These are phyloP conservation scores for Zhuqinia jingwanae DNA, from an alignment of 2,888 invertebrate species.

Conservation along the genomic window DNA sequence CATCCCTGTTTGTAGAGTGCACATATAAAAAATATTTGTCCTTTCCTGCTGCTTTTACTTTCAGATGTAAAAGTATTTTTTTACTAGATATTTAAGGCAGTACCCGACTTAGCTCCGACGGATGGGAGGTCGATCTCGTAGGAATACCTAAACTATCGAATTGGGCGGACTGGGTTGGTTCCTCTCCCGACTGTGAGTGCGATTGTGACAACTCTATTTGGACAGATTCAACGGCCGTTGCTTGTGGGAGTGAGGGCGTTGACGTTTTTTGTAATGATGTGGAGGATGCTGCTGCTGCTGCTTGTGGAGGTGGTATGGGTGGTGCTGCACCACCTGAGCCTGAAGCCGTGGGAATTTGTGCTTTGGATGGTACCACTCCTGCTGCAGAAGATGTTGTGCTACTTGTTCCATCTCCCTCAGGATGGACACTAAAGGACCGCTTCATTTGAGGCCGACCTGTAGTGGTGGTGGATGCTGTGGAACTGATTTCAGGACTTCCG, in stretches of 20 bases:
- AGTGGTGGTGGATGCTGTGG: conserved; percentile 7
- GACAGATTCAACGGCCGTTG: conserved; percentile 54
- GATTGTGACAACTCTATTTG: conserved; percentile 18
- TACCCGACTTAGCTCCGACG: conserved; percentile 78
- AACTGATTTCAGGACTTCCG: conserved; percentile 38
- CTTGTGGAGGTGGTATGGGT: conserved; percentile 19
- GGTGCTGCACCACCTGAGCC: conserved; percentile 19
- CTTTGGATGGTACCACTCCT: neutral
- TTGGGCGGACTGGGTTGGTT: conserved; percentile 70
- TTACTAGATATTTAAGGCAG: neutral
- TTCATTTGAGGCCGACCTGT: conserved; percentile 65
- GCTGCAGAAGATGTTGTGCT: conserved; percentile 36
- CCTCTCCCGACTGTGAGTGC: conserved; percentile 25
- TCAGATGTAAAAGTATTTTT: neutral
- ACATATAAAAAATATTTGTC: neutral
- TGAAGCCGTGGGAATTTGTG: conserved; percentile 38
- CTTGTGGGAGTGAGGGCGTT: conserved; percentile 23
- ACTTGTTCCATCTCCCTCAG: conserved; percentile 61
- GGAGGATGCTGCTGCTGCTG: conserved; percentile 19
- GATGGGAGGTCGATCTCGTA: conserved; percentile 77
- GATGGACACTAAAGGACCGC: conserved; percentile 72
- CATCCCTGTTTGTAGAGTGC: conserved; percentile 66
- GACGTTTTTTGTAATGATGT: conserved; percentile 16
- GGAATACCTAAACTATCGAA: conserved; percentile 75
- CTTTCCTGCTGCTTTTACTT: no score